A percentile compares a stretch with the other conserved stretches of the same genome.
Evolutionary conservation across 2,888 invertebrate species (phyloP).

Genomic region (Entomobrya proxima): DNA sequence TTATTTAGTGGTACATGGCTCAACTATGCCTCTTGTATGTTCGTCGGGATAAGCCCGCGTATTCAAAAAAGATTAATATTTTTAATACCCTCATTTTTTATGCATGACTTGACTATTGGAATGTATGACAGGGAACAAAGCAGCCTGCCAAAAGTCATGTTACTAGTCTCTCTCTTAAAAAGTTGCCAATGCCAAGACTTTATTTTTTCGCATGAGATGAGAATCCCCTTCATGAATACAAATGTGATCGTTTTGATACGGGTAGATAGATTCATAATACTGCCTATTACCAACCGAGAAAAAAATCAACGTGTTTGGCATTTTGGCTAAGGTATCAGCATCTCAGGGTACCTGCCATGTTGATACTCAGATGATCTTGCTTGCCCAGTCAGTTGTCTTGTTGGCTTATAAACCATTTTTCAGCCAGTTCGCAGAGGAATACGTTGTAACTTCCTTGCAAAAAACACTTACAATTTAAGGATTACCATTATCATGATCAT

Average conservation of each 20-base stretch:
- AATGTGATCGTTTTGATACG: constrained; percentile 20
- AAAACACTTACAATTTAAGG: not conserved
- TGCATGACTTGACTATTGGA: constrained; percentile 1
- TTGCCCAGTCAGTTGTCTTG: no score
- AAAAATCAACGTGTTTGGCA: not conserved
- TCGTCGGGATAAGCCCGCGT: not conserved
- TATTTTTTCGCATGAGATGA: not conserved
- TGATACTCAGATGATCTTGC: not conserved
- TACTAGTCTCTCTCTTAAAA: not conserved
- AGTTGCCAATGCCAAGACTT: not conserved
- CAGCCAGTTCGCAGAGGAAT: no score
- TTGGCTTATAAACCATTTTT: not conserved
- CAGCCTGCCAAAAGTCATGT: not conserved
- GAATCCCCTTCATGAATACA: constrained; percentile 9
- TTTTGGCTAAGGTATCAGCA: not conserved
- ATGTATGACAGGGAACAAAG: constrained; percentile 22
- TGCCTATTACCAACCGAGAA: not conserved
- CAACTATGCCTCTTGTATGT: not conserved
- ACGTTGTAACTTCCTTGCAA: not conserved
- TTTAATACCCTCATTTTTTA: not conserved
- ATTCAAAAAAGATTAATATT: not conserved
- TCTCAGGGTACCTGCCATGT: not conserved
- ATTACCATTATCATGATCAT: not conserved
- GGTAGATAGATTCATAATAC: not conserved
- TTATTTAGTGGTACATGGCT: constrained; percentile 8